These are phyloP conservation scores for Xerus inauris DNA, from an alignment of 2,113 vertebrate genomes.

Conservation along the genomic window DNA sequence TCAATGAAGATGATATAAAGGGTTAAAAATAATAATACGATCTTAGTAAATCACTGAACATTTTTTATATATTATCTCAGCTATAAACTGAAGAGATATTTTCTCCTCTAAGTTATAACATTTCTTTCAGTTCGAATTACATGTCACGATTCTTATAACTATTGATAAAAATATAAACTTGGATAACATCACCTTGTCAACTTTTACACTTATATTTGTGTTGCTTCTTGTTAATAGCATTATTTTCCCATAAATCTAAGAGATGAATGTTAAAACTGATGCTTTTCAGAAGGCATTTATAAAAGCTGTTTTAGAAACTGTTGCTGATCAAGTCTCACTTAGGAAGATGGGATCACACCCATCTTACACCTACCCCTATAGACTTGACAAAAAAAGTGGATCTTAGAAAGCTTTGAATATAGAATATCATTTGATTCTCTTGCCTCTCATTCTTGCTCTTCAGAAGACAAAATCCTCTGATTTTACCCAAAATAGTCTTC, in stretches of 20 bases:
- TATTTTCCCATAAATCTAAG: constrained; percentile 4
- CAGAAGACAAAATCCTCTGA: background rate
- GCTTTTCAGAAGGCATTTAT: background rate
- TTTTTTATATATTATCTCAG: background rate
- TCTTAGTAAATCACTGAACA: background rate
- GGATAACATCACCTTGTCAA: background rate
- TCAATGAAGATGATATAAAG: background rate
- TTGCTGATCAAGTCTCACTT: background rate
- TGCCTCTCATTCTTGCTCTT: background rate
- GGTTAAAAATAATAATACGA: background rate
- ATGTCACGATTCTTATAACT: background rate
- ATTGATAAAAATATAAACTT: constrained; percentile 29
- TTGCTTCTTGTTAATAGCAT: constrained; percentile 37
- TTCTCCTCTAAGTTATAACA: background rate
- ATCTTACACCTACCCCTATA: background rate
- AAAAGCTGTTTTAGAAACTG: background rate
- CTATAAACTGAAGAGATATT: background rate
- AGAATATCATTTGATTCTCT: background rate
- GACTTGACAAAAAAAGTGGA: background rate
- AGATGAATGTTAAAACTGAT: background rate
- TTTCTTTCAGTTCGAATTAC: constrained; percentile 28
- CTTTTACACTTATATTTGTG: background rate
- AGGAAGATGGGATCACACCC: background rate
- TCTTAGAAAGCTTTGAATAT: background rate
- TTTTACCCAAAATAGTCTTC: background rate